Evolutionary conservation across 1,140 invertebrate genomes (phyloP).

Genomic region (Caenorhabditis briggsae): DNA sequence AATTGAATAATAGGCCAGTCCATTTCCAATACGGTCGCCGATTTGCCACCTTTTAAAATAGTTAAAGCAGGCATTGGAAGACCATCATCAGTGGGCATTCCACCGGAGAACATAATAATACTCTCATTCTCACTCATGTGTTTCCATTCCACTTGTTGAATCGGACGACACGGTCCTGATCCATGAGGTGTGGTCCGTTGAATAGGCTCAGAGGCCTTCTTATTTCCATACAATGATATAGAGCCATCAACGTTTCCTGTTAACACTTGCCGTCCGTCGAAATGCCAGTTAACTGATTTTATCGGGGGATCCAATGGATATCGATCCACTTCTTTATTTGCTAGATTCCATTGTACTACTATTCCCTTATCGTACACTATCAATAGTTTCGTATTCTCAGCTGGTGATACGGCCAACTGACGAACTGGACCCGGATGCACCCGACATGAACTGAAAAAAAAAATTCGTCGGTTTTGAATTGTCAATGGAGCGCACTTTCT

Average conservation of each 20-base stretch:
- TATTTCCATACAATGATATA: constrained; percentile 60
- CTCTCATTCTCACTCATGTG: constrained; percentile 73
- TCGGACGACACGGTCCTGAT: constrained; percentile 68
- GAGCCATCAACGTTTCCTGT: constrained; percentile 91
- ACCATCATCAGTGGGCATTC: constrained; percentile 76
- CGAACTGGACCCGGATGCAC: constrained; percentile 81
- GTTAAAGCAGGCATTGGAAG: constrained; percentile 82
- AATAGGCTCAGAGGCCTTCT: constrained; percentile 57
- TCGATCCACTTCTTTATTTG: constrained; percentile 84
- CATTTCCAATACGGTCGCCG: constrained; percentile 97
- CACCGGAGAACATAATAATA: constrained; percentile 80
- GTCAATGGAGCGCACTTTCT: background rate
- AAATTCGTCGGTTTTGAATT: too few relatives aligned
- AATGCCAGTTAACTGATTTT: constrained; percentile 89
- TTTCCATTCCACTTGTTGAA: constrained; percentile 74
- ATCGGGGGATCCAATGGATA: constrained; percentile 77
- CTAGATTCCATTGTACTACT: constrained; percentile 95
- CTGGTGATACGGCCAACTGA: constrained; percentile 80
- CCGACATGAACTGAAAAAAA: constrained; percentile 79
- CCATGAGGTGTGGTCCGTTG: constrained; percentile 71
- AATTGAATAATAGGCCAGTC: constrained; percentile 98
- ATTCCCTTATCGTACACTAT: constrained; percentile 95
- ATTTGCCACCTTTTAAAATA: constrained; percentile 93
- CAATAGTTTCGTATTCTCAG: constrained; percentile 83
- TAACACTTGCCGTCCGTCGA: constrained; percentile 98